Percentiles rank a stretch among this genome's conserved stretches.
Conservation (phyloP, 2,797 vertebrate genomes). For the Ctenopoma multispine region DNA sequence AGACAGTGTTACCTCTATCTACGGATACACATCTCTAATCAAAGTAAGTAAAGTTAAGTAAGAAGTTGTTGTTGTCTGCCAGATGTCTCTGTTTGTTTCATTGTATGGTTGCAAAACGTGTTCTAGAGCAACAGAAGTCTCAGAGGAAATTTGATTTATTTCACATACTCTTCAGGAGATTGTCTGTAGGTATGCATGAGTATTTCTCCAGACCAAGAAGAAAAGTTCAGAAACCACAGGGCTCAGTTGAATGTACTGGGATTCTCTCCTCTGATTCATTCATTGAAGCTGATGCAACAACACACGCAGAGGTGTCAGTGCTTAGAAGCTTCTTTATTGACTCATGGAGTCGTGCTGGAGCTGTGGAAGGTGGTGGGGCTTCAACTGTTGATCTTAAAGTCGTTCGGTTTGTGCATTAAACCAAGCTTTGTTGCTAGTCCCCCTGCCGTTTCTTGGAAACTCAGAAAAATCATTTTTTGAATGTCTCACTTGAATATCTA, state of each 20-base stretch:
- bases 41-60: constrained; percentile 21
- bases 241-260: constrained; percentile 14
- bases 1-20: constrained; percentile 26
- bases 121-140: constrained; percentile 1
- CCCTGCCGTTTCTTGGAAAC: not conserved
- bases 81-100: not conserved
- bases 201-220: constrained; percentile 25
- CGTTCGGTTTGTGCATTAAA: constrained; percentile 38
- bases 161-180: constrained; percentile 5
- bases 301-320: constrained; percentile 15
- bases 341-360: constrained; percentile 28
- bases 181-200: constrained; percentile 28
- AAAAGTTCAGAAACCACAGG: constrained; percentile 35
- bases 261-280: constrained; percentile 20
- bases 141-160: constrained; percentile 13
- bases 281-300: constrained; percentile 1
- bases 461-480: constrained; percentile 18
- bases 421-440: constrained; percentile 1
- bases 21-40: constrained; percentile 29
- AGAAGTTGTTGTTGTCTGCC: constrained; percentile 10
- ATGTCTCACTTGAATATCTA: constrained; percentile 14
- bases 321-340: constrained; percentile 44
- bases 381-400: constrained; percentile 39
- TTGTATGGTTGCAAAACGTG: not conserved
- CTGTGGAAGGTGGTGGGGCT: constrained; percentile 18